Evolutionary conservation across 2,113 vertebrate species (phyloP).

Genomic region (Scatophagus argus): DNA sequence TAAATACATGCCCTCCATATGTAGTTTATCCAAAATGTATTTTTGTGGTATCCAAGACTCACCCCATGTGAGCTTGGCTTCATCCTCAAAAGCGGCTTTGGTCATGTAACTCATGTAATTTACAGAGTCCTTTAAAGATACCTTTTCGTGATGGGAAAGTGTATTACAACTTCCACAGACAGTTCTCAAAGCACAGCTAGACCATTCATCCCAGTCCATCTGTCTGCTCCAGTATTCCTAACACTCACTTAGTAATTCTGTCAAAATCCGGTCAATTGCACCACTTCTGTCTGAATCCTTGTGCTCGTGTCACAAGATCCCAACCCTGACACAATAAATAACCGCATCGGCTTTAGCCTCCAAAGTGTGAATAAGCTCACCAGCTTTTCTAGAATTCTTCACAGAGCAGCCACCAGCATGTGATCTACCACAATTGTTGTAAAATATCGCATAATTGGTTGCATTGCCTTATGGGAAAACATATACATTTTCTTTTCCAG

Average conservation of each 20-base stretch:
- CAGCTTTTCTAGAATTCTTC: slow-evolving; percentile 25
- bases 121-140: not conserved
- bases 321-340: not conserved
- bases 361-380: not conserved
- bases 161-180: not conserved
- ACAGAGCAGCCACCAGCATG: not conserved
- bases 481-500: slow-evolving; percentile 41
- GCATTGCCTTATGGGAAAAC: slow-evolving; percentile 24
- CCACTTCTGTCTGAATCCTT: not conserved
- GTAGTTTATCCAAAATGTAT: not conserved
- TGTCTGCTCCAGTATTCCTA: not conserved
- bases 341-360: slow-evolving; percentile 1
- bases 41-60: not conserved
- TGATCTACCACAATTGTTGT: slow-evolving; percentile 20
- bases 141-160: not conserved
- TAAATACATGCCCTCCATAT: not conserved
- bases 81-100: not conserved
- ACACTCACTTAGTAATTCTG: not conserved
- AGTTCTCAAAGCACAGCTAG: not conserved
- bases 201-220: not conserved
- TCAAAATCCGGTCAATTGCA: not conserved
- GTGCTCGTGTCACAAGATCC: not conserved
- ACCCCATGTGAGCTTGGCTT: not conserved
- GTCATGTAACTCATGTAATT: not conserved
- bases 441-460: slow-evolving; percentile 44